A percentile compares a stretch with the other conserved stretches of the same genome.
Conservation (phyloP, 1,140 invertebrate genomes). For the Drosophila burlai region DNA sequence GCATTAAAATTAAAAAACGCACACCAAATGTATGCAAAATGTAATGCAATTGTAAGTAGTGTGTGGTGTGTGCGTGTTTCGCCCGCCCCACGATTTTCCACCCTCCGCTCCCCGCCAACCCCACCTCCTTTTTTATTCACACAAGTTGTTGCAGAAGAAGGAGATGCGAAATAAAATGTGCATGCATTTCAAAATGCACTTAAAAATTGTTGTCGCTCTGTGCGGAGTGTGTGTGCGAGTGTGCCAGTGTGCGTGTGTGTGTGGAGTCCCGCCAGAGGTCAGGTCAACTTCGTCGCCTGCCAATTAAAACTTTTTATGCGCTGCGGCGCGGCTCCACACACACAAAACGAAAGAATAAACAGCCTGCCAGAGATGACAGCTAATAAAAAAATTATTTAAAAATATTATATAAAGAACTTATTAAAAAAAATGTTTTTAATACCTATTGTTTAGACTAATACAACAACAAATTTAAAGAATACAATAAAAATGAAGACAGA, state of each 20-base stretch:
- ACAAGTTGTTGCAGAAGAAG: slow-evolving; percentile 22
- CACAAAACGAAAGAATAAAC: slow-evolving; percentile 21
- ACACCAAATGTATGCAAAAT: slow-evolving; percentile 62
- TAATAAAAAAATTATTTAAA: not conserved
- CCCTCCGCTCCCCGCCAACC: not conserved
- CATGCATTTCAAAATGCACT: slow-evolving; percentile 61
- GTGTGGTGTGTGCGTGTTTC: slow-evolving; percentile 28
- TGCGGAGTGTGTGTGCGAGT: slow-evolving; percentile 13
- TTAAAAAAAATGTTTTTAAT: no score
- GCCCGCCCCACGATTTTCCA: not conserved
- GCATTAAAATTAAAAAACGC: slow-evolving; percentile 48
- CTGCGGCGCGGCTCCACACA: slow-evolving; percentile 58
- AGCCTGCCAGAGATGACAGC: slow-evolving; percentile 15
- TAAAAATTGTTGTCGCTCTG: slow-evolving; percentile 49
- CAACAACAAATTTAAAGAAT: not conserved
- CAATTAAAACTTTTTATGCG: slow-evolving; percentile 81
- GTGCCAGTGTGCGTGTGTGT: slow-evolving; percentile 22
- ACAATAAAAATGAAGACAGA: not conserved
- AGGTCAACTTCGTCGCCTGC: slow-evolving; percentile 81
- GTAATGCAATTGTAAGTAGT: slow-evolving; percentile 59
- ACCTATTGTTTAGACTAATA: no score
- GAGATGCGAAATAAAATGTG: slow-evolving; percentile 50
- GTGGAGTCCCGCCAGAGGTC: slow-evolving; percentile 65
- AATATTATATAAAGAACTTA: not conserved
- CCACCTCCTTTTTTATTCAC: not conserved